These are phyloP conservation scores for Crotalus helleri DNA, from an alignment of 2,113 vertebrate species.

Conservation along the genomic window DNA sequence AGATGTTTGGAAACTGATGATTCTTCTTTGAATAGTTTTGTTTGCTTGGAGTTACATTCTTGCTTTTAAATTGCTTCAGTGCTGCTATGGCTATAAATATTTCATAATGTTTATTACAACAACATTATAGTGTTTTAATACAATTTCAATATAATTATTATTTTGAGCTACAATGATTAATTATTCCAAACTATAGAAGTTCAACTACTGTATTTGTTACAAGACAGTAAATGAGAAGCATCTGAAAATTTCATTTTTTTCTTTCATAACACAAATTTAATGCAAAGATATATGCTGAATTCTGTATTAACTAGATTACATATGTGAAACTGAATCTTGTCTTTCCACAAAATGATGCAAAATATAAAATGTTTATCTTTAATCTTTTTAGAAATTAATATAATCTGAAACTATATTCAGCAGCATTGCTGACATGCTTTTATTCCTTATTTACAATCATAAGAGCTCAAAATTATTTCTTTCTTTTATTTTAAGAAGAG, in stretches of 20 bases:
- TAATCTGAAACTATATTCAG: background rate
- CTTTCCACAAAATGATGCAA: background rate
- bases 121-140: background rate
- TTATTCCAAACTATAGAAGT: background rate
- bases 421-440: background rate
- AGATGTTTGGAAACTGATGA: constrained; percentile 66
- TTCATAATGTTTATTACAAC: constrained; percentile 34
- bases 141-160: background rate
- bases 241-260: background rate
- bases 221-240: background rate
- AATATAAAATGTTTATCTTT: background rate
- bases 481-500: background rate
- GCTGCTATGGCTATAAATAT: constrained; percentile 62
- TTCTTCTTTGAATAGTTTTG: constrained; percentile 49
- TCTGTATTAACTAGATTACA: background rate
- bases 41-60: constrained; percentile 35
- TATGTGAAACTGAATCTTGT: background rate
- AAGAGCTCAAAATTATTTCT: background rate
- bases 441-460: background rate
- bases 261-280: background rate
- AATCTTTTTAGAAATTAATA: background rate
- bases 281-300: background rate
- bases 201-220: background rate
- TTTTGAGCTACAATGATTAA: background rate
- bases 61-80: constrained; percentile 69